These are phyloP conservation scores for Pomatorhinus ruficollis DNA, from an alignment of 2,113 vertebrate species.

Conservation along the genomic window DNA sequence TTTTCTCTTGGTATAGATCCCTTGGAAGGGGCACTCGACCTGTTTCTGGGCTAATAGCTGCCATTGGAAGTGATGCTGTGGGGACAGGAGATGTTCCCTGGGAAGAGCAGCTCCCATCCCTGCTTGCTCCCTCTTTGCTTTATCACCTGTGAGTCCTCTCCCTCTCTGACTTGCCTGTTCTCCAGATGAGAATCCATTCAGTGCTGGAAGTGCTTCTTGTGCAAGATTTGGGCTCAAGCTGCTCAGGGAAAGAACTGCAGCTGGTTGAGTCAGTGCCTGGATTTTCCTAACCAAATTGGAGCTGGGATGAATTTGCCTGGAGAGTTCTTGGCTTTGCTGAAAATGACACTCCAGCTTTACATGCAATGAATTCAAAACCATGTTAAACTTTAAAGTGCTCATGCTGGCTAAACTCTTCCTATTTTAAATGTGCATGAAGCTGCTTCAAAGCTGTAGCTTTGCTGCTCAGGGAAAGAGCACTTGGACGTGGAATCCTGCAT, in stretches of 20 bases:
- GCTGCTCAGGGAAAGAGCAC: background rate
- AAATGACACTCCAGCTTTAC: background rate
- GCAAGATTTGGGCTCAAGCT: background rate
- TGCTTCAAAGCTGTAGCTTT: background rate
- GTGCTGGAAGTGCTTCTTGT: background rate
- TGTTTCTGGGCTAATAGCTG: fast-evolving
- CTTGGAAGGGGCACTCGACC: background rate
- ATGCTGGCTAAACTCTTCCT: background rate
- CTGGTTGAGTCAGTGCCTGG: background rate
- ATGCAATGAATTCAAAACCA: background rate
- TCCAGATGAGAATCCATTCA: background rate
- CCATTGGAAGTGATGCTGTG: fast-evolving
- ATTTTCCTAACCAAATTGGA: background rate
- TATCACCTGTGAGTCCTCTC: fast-evolving
- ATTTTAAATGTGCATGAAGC: background rate
- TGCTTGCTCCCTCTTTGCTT: background rate
- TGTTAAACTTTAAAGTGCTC: background rate
- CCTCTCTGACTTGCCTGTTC: background rate
- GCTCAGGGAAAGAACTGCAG: background rate
- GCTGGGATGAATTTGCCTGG: background rate
- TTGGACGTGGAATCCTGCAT: background rate
- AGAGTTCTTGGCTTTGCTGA: background rate
- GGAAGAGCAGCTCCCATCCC: background rate
- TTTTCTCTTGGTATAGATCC: background rate
- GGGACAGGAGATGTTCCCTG: background rate